phyloP scores from a whole-genome alignment of 2,113 vertebrate genomes.

The Sinosuthora webbiana region DNA sequence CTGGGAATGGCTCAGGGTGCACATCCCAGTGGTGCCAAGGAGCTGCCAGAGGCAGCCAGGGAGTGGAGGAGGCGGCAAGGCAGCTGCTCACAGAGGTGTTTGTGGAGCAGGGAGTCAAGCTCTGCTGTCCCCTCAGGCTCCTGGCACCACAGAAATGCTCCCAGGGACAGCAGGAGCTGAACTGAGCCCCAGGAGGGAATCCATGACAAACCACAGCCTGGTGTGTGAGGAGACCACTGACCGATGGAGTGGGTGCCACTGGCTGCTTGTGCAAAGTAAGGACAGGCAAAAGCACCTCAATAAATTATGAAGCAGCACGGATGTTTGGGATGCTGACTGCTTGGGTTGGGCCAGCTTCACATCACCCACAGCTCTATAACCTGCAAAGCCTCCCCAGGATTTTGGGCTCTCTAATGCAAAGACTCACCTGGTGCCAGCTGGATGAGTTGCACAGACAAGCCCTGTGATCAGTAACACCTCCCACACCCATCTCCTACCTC shows the following conservation, averaged over 20 bases:
- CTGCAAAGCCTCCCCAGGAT: background rate
- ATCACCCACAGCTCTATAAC: background rate
- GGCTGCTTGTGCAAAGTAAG: background rate
- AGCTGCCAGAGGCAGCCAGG: background rate
- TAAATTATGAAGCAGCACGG: background rate
- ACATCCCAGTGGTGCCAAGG: background rate
- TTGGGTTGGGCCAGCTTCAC: background rate
- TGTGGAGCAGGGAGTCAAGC: background rate
- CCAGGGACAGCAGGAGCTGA: accelerated
- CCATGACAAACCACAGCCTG: background rate
- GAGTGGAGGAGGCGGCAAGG: accelerated
- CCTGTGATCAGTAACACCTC: background rate
- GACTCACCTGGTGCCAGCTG: background rate
- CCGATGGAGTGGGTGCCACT: background rate
- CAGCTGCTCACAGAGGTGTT: background rate
- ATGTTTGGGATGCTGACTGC: background rate
- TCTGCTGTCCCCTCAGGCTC: background rate
- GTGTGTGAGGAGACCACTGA: background rate
- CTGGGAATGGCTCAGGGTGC: background rate
- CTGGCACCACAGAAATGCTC: background rate
- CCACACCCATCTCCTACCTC: background rate
- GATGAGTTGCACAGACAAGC: background rate
- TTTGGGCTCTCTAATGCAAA: background rate
- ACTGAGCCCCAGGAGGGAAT: background rate
- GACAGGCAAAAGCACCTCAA: background rate